These are phyloP conservation scores for Stegodyphus dumicola DNA, from an alignment of 1,140 invertebrate species.

Conservation along the genomic window DNA sequence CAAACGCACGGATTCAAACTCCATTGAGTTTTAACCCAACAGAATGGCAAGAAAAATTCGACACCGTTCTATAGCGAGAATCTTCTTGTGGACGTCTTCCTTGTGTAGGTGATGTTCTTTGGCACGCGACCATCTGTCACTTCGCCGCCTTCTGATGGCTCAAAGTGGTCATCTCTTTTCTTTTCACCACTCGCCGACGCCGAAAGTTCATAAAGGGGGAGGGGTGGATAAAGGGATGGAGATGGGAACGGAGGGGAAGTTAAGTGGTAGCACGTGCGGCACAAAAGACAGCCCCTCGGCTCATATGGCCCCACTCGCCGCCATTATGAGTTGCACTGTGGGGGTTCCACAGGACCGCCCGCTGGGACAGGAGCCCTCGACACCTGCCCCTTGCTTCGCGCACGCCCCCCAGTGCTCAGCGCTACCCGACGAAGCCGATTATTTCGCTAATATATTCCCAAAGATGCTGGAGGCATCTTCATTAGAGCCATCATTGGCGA, in stretches of 20 bases:
- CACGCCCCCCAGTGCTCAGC: too few relatives aligned
- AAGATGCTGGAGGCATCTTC: too few relatives aligned
- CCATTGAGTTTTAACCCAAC: too few relatives aligned
- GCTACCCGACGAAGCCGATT: too few relatives aligned
- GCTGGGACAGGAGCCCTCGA: background rate
- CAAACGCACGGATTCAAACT: too few relatives aligned
- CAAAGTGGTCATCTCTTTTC: slow-evolving; percentile 13
- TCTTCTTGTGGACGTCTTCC: background rate
- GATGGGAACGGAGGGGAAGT: background rate
- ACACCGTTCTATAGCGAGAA: too few relatives aligned
- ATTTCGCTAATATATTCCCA: too few relatives aligned
- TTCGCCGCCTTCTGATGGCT: slow-evolving; percentile 14
- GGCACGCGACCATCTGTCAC: slow-evolving; percentile 44
- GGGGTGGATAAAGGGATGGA: background rate
- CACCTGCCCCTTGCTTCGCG: too few relatives aligned
- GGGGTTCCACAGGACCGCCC: slow-evolving; percentile 33
- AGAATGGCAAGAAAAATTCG: too few relatives aligned
- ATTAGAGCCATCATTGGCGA: too few relatives aligned
- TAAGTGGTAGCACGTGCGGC: slow-evolving; percentile 48
- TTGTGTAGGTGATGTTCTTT: background rate
- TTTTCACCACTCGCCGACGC: too few relatives aligned
- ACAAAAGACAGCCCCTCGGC: slow-evolving; percentile 27
- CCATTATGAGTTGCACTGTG: slow-evolving; percentile 11
- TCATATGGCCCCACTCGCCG: slow-evolving; percentile 29
- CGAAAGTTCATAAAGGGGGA: background rate